Percentiles rank a stretch among this genome's conserved stretches.
Conservation (phyloP, 2,797 vertebrate species). For the Acanthurus leucopareius region DNA sequence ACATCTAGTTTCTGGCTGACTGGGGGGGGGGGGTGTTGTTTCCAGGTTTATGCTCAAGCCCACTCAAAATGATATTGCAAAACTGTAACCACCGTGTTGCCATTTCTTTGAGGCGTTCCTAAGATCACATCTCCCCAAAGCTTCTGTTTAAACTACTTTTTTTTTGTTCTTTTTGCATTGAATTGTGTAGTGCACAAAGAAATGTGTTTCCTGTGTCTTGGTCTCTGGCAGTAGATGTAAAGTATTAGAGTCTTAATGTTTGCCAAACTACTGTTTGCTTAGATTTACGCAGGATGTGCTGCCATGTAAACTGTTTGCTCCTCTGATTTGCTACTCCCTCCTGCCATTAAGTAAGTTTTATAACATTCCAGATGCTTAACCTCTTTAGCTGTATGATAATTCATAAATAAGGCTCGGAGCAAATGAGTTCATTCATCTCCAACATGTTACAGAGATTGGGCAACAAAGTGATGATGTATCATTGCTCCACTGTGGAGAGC, state of each 20-base stretch:
- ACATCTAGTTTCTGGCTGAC: constrained; percentile 51
- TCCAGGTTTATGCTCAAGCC: background rate
- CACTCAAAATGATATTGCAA: constrained; percentile 23
- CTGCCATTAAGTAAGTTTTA: constrained; percentile 72
- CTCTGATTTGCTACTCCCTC: constrained; percentile 68
- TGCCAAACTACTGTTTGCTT: constrained; percentile 74
- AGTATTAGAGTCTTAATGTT: constrained; percentile 73
- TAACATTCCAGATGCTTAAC: constrained; percentile 77
- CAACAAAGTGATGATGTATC: constrained; percentile 64
- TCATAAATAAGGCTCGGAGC: constrained; percentile 54
- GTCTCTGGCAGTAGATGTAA: constrained; percentile 67
- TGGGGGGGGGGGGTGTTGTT: constrained; percentile 7
- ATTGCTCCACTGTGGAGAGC: constrained; percentile 58
- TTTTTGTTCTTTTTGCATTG: constrained; percentile 32
- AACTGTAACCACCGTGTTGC: constrained; percentile 17
- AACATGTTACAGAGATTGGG: constrained; percentile 59
- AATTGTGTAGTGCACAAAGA: constrained; percentile 34
- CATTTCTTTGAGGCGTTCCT: constrained; percentile 27
- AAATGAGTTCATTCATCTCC: constrained; percentile 69
- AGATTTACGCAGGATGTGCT: constrained; percentile 72
- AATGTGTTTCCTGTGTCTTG: constrained; percentile 56
- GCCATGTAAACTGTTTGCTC: constrained; percentile 75
- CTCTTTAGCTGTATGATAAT: constrained; percentile 66
- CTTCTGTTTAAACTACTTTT: constrained; percentile 14
- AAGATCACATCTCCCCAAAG: constrained; percentile 17